Conservation (phyloP, 2,797 vertebrate species). For the Lophotriccus pileatus region DNA sequence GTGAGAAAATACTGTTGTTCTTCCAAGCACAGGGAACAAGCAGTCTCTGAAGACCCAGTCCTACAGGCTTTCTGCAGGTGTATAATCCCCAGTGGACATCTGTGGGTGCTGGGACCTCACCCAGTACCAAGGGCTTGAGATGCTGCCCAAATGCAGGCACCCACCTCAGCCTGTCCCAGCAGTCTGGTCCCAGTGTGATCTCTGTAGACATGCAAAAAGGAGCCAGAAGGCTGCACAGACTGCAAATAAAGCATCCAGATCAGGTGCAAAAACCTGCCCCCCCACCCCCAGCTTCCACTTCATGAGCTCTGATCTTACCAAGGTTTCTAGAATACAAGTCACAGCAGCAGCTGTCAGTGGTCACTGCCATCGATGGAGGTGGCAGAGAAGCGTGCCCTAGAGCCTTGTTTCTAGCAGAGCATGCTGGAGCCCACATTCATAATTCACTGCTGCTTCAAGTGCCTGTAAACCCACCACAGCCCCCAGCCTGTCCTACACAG, state of each 20-base stretch:
- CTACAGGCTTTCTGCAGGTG: background rate
- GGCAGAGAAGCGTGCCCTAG: background rate
- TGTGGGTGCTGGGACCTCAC: background rate
- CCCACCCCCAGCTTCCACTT: background rate
- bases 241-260: background rate
- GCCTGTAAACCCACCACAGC: background rate
- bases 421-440: background rate
- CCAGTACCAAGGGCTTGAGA: accelerated
- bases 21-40: background rate
- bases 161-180: background rate
- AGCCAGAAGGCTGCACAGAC: background rate
- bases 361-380: background rate
- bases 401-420: background rate
- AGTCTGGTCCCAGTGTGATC: background rate
- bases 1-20: background rate
- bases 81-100: background rate
- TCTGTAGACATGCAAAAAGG: background rate
- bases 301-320: background rate
- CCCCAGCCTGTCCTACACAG: background rate
- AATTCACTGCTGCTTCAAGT: background rate
- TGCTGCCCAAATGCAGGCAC: background rate
- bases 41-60: background rate
- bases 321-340: background rate
- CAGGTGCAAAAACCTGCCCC: background rate
- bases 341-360: background rate